Evolutionary conservation across 2,113 vertebrate species (phyloP).

Genomic region (Passer domesticus): DNA sequence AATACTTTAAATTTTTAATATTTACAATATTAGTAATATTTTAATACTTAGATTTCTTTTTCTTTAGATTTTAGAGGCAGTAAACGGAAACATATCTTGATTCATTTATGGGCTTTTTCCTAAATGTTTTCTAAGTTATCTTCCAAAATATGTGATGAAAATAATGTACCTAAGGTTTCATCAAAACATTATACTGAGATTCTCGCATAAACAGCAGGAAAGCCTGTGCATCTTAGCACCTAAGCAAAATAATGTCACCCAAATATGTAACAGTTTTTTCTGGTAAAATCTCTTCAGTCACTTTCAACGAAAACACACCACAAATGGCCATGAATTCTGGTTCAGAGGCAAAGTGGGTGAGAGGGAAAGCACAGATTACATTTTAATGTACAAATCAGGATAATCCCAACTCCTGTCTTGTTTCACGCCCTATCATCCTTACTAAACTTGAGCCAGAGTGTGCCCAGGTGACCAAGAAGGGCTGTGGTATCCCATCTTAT

Average conservation of each 20-base stretch:
- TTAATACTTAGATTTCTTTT: not conserved
- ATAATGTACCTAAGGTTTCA: not conserved
- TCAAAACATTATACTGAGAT: not conserved
- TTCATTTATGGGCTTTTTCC: not conserved
- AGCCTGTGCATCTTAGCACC: fast-evolving
- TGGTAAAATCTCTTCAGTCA: not conserved
- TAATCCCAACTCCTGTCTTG: not conserved
- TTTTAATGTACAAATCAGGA: not conserved
- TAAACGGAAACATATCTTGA: not conserved
- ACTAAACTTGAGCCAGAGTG: not conserved
- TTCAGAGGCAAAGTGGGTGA: not conserved
- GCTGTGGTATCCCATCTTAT: not conserved
- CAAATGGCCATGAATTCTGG: not conserved
- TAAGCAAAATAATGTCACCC: not conserved
- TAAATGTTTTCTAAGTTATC: not conserved
- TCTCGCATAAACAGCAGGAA: not conserved
- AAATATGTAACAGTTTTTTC: not conserved
- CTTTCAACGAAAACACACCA: not conserved
- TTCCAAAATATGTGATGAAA: not conserved
- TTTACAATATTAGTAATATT: not conserved
- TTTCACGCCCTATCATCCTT: not conserved
- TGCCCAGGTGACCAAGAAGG: not conserved
- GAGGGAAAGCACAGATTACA: not conserved
- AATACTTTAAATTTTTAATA: not conserved
- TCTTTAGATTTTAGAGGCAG: not conserved